A percentile compares a stretch with the other conserved stretches of the same genome.
Evolutionary conservation across 1,140 invertebrate genomes (phyloP).

Genomic region (Episyrphus balteatus): DNA sequence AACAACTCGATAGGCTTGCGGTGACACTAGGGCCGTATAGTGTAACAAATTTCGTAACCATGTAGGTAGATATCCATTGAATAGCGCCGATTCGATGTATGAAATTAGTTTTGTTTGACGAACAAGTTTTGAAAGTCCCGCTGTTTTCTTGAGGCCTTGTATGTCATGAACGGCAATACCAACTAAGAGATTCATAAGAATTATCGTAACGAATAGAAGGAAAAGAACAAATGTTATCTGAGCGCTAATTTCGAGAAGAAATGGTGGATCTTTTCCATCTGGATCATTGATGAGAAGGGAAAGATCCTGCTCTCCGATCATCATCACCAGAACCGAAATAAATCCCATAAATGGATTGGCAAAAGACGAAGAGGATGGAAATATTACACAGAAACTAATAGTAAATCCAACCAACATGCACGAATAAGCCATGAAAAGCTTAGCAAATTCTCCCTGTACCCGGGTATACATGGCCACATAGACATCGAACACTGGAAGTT

Average conservation of each 20-base stretch:
- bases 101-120: slow-evolving; percentile 67
- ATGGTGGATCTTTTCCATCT: slow-evolving; percentile 47
- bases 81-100: slow-evolving; percentile 59
- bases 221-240: slow-evolving; percentile 64
- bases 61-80: slow-evolving; percentile 57
- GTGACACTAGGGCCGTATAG: slow-evolving; percentile 60
- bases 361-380: slow-evolving; percentile 66
- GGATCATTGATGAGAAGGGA: slow-evolving; percentile 54
- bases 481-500: slow-evolving; percentile 70
- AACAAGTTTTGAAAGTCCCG: slow-evolving; percentile 60
- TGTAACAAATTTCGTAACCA: slow-evolving; percentile 59
- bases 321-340: slow-evolving; percentile 77
- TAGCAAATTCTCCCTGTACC: slow-evolving; percentile 74
- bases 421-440: slow-evolving; percentile 69
- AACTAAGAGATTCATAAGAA: slow-evolving; percentile 69
- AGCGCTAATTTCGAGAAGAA: slow-evolving; percentile 54
- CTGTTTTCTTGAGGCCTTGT: slow-evolving; percentile 63
- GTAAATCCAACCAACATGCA: slow-evolving; percentile 76
- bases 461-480: slow-evolving; percentile 81
- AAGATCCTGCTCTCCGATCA: slow-evolving; percentile 74
- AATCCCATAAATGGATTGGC: slow-evolving; percentile 65
- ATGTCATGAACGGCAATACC: slow-evolving; percentile 74
- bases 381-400: slow-evolving; percentile 76
- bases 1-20: slow-evolving; percentile 63
- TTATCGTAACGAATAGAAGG: slow-evolving; percentile 65